A percentile compares a stretch with the other conserved stretches of the same genome.
phyloP scores from a whole-genome alignment of 2,888 invertebrate species.

The Tachina grossa region DNA sequence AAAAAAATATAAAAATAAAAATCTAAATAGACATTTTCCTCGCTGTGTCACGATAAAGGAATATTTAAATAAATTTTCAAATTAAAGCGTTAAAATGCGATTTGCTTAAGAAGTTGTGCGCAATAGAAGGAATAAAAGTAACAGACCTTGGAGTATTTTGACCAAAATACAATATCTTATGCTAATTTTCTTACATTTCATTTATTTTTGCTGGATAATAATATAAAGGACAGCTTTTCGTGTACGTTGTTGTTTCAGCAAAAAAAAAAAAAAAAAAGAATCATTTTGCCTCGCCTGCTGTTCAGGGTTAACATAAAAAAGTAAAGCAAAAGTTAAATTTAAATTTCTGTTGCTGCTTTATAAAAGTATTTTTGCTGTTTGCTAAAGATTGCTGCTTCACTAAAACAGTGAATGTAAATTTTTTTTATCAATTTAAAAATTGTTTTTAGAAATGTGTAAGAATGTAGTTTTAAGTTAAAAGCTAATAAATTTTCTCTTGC shows the following conservation, averaged over 20 bases:
- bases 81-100: slow-evolving; percentile 55
- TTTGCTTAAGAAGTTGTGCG: slow-evolving; percentile 13
- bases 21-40: slow-evolving; percentile 35
- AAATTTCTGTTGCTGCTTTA: not conserved
- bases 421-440: no score
- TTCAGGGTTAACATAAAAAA: not conserved
- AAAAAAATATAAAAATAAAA: not conserved
- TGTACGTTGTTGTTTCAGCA: not conserved
- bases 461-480: no score
- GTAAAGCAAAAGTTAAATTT: not conserved
- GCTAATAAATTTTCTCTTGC: no score
- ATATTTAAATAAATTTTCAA: slow-evolving; percentile 56
- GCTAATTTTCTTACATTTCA: slow-evolving; percentile 50
- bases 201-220: slow-evolving; percentile 5
- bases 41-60: slow-evolving; percentile 32
- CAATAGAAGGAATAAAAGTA: slow-evolving; percentile 9
- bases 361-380: not conserved
- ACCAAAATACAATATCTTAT: slow-evolving; percentile 63
- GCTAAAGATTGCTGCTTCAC: not conserved
- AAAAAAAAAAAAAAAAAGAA: no score
- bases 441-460: no score
- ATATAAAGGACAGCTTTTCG: slow-evolving; percentile 11
- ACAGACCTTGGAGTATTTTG: slow-evolving; percentile 47
- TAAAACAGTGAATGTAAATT: no score
- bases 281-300: not conserved